These are phyloP conservation scores for Cyclophora punctaria DNA, from an alignment of 2,888 invertebrate species.

Conservation along the genomic window DNA sequence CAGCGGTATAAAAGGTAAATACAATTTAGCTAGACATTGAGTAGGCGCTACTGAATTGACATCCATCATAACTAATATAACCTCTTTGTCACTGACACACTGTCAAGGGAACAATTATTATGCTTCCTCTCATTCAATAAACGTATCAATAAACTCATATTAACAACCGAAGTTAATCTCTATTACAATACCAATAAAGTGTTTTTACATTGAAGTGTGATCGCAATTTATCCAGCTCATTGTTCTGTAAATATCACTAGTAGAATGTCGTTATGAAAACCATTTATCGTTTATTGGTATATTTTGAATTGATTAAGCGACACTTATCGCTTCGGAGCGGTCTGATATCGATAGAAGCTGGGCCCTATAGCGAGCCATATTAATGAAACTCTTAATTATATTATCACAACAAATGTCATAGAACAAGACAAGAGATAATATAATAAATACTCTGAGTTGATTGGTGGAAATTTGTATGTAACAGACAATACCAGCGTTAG, in stretches of 20 bases:
- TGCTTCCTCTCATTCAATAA: slow-evolving; percentile 29
- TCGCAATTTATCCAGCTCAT: background rate
- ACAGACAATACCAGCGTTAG: too few relatives aligned
- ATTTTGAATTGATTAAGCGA: background rate
- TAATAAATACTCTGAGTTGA: too few relatives aligned
- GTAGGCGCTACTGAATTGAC: slow-evolving; percentile 49
- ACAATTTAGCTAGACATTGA: too few relatives aligned
- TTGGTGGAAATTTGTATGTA: too few relatives aligned
- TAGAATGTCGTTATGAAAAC: slow-evolving; percentile 26
- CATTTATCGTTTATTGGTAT: slow-evolving; percentile 5
- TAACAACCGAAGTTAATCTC: slow-evolving; percentile 1
- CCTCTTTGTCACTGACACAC: slow-evolving; percentile 52
- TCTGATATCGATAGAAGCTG: too few relatives aligned
- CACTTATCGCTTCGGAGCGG: too few relatives aligned
- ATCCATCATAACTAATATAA: slow-evolving; percentile 45
- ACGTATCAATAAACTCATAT: background rate
- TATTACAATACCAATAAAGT: slow-evolving; percentile 1
- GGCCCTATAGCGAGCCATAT: too few relatives aligned
- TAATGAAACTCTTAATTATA: too few relatives aligned
- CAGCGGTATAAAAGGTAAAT: too few relatives aligned
- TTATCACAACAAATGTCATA: too few relatives aligned
- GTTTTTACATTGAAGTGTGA: background rate
- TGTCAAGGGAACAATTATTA: slow-evolving; percentile 53
- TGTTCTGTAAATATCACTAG: slow-evolving; percentile 4
- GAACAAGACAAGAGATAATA: too few relatives aligned